Evolutionary conservation across 1,140 invertebrate genomes (phyloP).

Genomic region (Dreissena rostriformis): DNA sequence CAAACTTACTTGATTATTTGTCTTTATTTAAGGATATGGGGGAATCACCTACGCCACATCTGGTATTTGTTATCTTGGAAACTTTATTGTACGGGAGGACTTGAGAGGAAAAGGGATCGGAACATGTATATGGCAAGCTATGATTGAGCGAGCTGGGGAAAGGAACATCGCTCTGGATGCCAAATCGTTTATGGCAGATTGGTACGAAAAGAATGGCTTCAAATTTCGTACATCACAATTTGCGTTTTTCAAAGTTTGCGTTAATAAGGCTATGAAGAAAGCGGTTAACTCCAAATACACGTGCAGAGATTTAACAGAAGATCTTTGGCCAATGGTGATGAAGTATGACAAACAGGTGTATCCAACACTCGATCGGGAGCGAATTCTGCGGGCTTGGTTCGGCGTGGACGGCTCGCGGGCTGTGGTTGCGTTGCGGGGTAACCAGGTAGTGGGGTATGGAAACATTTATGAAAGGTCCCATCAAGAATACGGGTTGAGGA

Average conservation of each 20-base stretch:
- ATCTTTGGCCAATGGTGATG: not conserved
- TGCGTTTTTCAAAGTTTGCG: not conserved
- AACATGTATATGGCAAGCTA: not conserved
- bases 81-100: not conserved
- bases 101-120: constrained; percentile 1
- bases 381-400: constrained; percentile 7
- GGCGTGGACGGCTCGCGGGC: not conserved
- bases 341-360: not conserved
- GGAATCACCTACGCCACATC: no score
- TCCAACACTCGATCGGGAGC: not conserved
- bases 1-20: no score
- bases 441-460: not conserved
- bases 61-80: constrained; percentile 13
- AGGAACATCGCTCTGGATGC: not conserved
- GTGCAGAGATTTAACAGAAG: not conserved
- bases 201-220: constrained; percentile 3
- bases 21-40: no score
- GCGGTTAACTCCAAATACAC: not conserved
- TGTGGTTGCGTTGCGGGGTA: not conserved
- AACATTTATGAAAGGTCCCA: not conserved
- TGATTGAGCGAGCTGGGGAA: not conserved
- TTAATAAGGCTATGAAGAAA: not conserved
- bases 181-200: not conserved
- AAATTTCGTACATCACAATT: not conserved
- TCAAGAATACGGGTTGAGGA: not conserved